Conservation (phyloP, 1,140 invertebrate genomes). For the Aphelinus certus region DNA sequence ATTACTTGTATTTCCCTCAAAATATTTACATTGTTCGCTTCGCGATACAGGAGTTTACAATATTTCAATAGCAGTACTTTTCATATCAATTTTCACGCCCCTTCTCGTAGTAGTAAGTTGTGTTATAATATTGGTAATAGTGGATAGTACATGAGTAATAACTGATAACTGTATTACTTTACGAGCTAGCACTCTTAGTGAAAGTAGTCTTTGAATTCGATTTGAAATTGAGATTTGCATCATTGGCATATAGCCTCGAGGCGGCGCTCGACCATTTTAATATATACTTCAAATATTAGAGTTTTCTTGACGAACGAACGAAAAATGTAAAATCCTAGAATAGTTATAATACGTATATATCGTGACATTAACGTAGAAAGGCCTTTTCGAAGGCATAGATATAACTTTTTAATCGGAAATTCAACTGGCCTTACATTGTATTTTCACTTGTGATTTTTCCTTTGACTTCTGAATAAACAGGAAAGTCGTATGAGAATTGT, state of each 20-base stretch:
- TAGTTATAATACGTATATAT: conserved; percentile 22
- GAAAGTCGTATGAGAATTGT: not conserved
- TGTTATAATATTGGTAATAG: conserved; percentile 19
- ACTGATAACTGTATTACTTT: conserved; percentile 33
- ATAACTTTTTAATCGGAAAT: not conserved
- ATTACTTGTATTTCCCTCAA: conserved; percentile 18
- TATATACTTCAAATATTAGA: conserved; percentile 2
- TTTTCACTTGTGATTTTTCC: not conserved
- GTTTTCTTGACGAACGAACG: not conserved
- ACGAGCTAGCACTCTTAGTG: conserved; percentile 25
- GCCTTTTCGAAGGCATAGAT: conserved; percentile 10
- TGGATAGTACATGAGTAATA: conserved; percentile 26
- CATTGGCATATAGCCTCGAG: conserved; percentile 21
- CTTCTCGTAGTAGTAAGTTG: conserved; percentile 16
- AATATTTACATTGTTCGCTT: conserved; percentile 41
- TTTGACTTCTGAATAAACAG: not conserved
- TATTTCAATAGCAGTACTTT: conserved; percentile 27
- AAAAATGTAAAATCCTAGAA: conserved; percentile 8
- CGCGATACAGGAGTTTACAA: conserved; percentile 32
- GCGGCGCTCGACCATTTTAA: not conserved
- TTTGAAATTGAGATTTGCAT: conserved; percentile 29
- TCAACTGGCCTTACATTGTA: too few species aligned
- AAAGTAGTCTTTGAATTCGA: conserved; percentile 35
- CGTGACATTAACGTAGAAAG: conserved; percentile 11
- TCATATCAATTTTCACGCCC: conserved; percentile 8